These are phyloP conservation scores for Elachura formosa DNA, from an alignment of 2,113 vertebrate genomes.

Conservation along the genomic window DNA sequence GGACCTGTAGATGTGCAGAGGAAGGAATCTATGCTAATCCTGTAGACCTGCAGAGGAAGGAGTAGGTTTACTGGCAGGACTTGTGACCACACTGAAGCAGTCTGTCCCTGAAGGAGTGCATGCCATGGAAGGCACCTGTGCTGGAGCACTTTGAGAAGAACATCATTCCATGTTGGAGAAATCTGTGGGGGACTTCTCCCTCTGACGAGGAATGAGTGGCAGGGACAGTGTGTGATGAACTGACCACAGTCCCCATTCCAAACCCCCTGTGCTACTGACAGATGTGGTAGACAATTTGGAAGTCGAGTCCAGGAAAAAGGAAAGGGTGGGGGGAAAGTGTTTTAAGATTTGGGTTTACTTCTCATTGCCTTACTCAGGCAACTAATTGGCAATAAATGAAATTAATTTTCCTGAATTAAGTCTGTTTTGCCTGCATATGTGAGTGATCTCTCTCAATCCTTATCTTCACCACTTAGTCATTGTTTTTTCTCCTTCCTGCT, in stretches of 20 bases:
- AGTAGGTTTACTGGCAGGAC: neutral
- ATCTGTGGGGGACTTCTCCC: neutral
- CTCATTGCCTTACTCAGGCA: neutral
- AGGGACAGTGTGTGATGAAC: neutral
- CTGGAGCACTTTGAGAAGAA: neutral
- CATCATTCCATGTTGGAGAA: neutral
- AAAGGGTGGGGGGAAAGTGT: neutral
- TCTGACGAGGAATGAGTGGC: accelerated
- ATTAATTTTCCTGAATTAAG: neutral
- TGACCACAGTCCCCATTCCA: neutral
- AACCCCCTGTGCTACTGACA: neutral
- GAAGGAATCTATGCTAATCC: neutral
- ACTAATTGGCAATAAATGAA: neutral
- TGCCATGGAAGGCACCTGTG: neutral
- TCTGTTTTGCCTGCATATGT: neutral
- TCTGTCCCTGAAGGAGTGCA: neutral
- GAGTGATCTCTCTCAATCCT: neutral
- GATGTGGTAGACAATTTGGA: neutral
- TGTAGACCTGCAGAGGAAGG: neutral
- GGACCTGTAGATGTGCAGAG: neutral
- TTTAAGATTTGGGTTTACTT: neutral
- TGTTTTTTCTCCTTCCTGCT: neutral
- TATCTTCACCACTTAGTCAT: accelerated
- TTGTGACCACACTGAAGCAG: neutral
- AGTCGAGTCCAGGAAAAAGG: neutral